Evolutionary conservation across 2,113 vertebrate species (phyloP).

Genomic region (Falcunculus frontatus): DNA sequence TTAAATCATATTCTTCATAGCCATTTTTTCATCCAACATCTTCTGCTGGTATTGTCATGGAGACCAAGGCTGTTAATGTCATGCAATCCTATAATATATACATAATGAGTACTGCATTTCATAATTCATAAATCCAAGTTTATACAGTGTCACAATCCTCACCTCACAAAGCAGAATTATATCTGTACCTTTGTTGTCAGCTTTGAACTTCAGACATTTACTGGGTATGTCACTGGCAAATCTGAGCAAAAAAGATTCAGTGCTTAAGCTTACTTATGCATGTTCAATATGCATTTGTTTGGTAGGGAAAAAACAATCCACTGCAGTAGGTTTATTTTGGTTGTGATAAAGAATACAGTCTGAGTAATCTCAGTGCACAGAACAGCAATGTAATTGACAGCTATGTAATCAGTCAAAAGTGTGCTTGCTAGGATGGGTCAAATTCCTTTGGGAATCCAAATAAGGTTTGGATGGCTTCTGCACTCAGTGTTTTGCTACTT

Average conservation of each 20-base stretch:
- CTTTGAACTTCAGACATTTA: background rate
- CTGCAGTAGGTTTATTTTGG: background rate
- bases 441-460: slow-evolving; percentile 38
- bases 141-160: background rate
- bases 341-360: background rate
- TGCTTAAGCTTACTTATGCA: background rate
- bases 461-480: slow-evolving; percentile 32
- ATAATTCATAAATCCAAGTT: background rate
- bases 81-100: background rate
- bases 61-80: slow-evolving; percentile 21
- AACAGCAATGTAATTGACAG: slow-evolving; percentile 11
- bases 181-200: background rate
- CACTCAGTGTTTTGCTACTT: background rate
- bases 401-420: slow-evolving; percentile 45
- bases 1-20: background rate
- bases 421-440: background rate
- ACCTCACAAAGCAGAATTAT: background rate
- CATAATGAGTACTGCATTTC: background rate
- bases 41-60: slow-evolving; percentile 42
- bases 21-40: background rate
- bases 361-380: background rate
- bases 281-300: background rate
- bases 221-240: background rate
- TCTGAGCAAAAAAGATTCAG: background rate
- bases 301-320: background rate